These are phyloP conservation scores for Brienomyrus longianalis DNA, from an alignment of 2,113 vertebrate genomes.

Conservation along the genomic window DNA sequence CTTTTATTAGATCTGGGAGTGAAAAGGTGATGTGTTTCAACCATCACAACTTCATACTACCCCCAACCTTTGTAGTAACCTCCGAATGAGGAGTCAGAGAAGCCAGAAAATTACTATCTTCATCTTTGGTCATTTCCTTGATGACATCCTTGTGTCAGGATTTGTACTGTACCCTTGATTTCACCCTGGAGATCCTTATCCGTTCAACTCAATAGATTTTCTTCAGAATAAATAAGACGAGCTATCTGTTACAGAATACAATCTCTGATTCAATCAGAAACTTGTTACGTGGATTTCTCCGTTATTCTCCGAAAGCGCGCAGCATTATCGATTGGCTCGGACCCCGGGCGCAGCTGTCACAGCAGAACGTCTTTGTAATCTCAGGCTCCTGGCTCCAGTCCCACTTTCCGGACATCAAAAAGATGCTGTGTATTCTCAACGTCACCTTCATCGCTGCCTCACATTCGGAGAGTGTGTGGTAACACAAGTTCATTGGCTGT, in stretches of 20 bases:
- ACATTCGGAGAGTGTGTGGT: neutral
- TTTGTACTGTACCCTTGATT: neutral
- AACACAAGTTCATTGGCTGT: neutral
- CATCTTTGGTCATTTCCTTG: neutral
- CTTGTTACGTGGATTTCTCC: constrained; percentile 21
- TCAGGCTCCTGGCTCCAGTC: neutral
- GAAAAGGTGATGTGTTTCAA: neutral
- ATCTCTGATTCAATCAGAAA: constrained; percentile 41
- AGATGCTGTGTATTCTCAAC: neutral
- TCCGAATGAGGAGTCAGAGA: neutral
- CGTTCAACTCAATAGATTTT: neutral
- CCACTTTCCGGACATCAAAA: neutral
- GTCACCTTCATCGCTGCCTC: neutral
- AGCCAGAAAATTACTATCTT: neutral
- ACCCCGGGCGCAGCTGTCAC: neutral
- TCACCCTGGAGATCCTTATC: neutral
- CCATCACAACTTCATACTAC: neutral
- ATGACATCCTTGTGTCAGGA: neutral
- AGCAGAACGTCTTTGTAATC: neutral
- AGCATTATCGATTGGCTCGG: constrained; percentile 28
- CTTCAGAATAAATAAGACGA: neutral
- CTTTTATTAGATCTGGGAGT: neutral
- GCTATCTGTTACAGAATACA: constrained; percentile 29
- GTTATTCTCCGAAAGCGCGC: neutral
- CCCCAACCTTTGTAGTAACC: neutral